Evolutionary conservation across 2,113 vertebrate genomes (phyloP).

Genomic region (Lagopus leucura): DNA sequence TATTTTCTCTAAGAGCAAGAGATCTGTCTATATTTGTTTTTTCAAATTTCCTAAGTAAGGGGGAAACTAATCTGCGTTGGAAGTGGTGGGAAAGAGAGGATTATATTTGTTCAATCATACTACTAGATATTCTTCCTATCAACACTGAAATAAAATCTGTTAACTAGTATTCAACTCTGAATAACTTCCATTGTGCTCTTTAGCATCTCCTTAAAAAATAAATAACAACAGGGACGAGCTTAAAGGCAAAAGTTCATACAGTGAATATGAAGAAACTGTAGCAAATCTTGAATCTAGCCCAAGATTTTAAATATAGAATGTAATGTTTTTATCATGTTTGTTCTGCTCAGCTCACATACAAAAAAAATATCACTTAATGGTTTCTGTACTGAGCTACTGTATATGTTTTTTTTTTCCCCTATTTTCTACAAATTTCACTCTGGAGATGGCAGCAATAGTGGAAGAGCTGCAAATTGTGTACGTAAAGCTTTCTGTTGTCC

Average conservation of each 20-base stretch:
- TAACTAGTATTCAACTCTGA: background rate
- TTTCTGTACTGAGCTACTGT: background rate
- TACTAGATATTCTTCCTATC: background rate
- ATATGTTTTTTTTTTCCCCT: background rate
- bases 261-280: background rate
- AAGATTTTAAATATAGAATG: background rate
- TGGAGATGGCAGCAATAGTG: background rate
- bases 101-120: background rate
- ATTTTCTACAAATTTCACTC: background rate
- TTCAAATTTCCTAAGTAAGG: background rate
- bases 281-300: background rate
- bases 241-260: background rate
- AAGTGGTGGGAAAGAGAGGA: background rate
- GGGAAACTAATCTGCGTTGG: rapidly evolving
- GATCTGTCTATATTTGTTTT: background rate
- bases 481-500: conserved; percentile 16
- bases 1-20: background rate
- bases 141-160: background rate
- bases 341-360: background rate
- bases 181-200: background rate
- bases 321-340: background rate
- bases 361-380: background rate
- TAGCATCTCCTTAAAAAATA: background rate
- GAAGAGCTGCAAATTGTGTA: background rate
- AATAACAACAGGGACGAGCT: no score